phyloP scores from a whole-genome alignment of 1,140 invertebrate genomes.

The Brachionus manjavacas region DNA sequence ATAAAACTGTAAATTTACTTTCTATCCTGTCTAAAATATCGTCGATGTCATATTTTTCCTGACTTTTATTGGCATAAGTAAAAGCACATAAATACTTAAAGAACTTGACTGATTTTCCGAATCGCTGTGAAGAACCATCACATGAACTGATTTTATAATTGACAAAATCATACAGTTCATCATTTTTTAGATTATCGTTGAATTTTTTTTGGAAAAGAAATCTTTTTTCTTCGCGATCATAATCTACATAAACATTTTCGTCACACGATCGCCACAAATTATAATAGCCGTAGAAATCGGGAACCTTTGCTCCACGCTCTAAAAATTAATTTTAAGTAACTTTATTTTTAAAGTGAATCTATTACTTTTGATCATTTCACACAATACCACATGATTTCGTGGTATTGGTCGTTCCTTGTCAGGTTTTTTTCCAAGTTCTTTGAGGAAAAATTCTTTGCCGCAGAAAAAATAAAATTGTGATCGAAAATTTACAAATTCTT shows the following conservation, averaged over 20 bases:
- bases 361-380: neutral
- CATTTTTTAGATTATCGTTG: neutral
- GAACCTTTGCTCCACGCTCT: neutral
- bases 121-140: neutral
- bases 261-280: constrained; percentile 11
- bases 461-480: neutral
- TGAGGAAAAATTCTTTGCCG: neutral
- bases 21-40: neutral
- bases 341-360: neutral
- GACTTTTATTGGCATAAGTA: neutral
- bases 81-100: constrained; percentile 8
- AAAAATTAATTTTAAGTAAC: neutral
- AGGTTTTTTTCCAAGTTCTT: neutral
- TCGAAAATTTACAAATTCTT: constrained; percentile 2
- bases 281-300: neutral
- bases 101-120: neutral
- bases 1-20: neutral
- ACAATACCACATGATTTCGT: neutral
- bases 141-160: neutral
- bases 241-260: neutral
- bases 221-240: neutral
- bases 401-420: neutral
- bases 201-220: neutral
- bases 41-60: neutral
- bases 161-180: neutral